Percentiles rank a stretch among this genome's conserved stretches.
Conservation (phyloP, 2,113 vertebrate species). For the Megaceryle maxima region DNA sequence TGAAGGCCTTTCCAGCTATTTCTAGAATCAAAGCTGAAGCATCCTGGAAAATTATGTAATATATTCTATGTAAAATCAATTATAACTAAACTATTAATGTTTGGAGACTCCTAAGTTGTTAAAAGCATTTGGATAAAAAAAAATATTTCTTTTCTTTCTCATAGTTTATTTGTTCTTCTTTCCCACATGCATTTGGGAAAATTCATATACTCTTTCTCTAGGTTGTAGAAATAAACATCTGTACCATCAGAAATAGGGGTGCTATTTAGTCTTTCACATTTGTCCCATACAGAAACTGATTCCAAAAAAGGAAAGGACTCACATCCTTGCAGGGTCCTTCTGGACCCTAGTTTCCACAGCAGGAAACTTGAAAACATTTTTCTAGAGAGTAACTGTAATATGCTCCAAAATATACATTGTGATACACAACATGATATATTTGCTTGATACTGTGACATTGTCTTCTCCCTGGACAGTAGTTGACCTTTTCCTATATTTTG, state of each 20-base stretch:
- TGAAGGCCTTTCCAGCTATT: neutral
- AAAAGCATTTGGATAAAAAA: neutral
- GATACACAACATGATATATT: neutral
- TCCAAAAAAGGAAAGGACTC: neutral
- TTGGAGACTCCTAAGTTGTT: neutral
- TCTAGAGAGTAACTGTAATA: accelerated
- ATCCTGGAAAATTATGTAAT: neutral
- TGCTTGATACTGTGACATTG: neutral
- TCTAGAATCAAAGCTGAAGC: neutral
- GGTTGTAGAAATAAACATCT: neutral
- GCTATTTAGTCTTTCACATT: neutral
- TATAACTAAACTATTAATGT: neutral
- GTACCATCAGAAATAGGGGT: accelerated
- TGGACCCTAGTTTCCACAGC: neutral
- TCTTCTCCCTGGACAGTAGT: neutral
- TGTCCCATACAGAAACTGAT: neutral
- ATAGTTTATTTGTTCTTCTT: neutral
- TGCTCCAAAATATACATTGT: neutral
- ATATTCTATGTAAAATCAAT: neutral
- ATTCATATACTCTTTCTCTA: neutral
- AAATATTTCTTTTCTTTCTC: neutral
- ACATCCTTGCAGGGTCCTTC: neutral
- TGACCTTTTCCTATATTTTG: neutral
- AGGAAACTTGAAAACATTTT: neutral
- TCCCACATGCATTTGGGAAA: neutral